Conservation (phyloP, 2,888 invertebrate species). For the Ormia ochracea region DNA sequence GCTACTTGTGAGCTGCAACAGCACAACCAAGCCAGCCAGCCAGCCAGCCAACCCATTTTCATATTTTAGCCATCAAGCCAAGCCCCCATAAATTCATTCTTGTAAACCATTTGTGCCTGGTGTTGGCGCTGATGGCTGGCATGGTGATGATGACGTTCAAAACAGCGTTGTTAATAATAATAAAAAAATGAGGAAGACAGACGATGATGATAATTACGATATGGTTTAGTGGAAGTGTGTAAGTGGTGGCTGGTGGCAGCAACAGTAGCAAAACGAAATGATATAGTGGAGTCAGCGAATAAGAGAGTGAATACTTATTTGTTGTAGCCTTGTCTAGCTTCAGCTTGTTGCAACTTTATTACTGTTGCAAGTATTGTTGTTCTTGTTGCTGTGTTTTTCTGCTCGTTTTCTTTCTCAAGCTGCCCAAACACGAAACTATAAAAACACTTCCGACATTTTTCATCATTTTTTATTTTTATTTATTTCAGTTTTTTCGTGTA, state of each 20-base stretch:
- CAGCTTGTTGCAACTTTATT: constrained; percentile 61
- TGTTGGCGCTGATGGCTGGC: constrained; percentile 49
- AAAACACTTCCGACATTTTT: constrained; percentile 73
- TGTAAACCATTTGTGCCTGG: constrained; percentile 51
- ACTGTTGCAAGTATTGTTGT: constrained; percentile 47
- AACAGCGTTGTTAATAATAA: constrained; percentile 12
- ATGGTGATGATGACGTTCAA: constrained; percentile 17
- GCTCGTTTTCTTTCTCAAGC: constrained; percentile 12
- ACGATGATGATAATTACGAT: background rate
- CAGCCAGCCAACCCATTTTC: background rate
- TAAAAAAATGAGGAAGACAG: constrained; percentile 20
- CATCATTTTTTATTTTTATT: background rate
- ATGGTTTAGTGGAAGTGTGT: background rate
- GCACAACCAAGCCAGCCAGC: background rate
- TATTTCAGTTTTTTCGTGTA: background rate
- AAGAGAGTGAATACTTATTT: background rate
- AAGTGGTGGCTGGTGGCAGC: constrained; percentile 15
- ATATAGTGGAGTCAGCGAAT: constrained; percentile 14
- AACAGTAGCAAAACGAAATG: constrained; percentile 42
- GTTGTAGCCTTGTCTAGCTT: constrained; percentile 48
- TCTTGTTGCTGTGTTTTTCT: constrained; percentile 34
- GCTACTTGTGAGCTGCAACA: constrained; percentile 7
- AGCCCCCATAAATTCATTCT: constrained; percentile 51
- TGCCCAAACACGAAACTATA: constrained; percentile 64
- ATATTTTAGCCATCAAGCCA: constrained; percentile 10